Percentiles rank a stretch among this genome's conserved stretches.
Evolutionary conservation across 37 sponge, comb jelly and placozoan species (phyloP).

Genomic region (Spongilla lacustris): DNA sequence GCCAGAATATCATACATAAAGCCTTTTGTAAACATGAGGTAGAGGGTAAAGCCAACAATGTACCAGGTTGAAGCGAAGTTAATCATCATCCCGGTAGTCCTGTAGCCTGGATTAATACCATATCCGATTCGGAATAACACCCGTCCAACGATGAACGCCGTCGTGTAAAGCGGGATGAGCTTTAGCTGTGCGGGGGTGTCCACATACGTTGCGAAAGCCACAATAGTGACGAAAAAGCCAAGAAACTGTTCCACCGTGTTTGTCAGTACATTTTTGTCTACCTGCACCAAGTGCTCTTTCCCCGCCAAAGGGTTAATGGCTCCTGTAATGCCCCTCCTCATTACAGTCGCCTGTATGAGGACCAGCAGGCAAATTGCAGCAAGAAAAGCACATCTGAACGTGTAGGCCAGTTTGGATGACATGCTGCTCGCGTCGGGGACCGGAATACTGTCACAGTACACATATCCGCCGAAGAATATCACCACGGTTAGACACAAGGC

Average conservation of each 20-base stretch:
- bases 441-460: not conserved
- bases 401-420: not conserved
- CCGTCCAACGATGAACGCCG: slow-evolving; percentile 36
- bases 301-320: slow-evolving; percentile 46
- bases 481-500: not conserved
- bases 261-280: slow-evolving; percentile 35
- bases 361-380: not conserved
- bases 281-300: slow-evolving; percentile 44
- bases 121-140: slow-evolving; percentile 59
- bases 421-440: not conserved
- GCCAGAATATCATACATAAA: slow-evolving; percentile 17
- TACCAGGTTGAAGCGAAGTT: not conserved
- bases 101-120: slow-evolving; percentile 21
- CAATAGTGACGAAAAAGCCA: not conserved
- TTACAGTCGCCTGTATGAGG: not conserved
- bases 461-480: not conserved
- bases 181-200: slow-evolving; percentile 45
- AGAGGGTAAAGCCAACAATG: slow-evolving; percentile 14
- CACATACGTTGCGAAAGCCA: slow-evolving; percentile 16
- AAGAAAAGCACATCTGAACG: not conserved
- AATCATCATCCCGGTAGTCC: slow-evolving; percentile 31
- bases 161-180: slow-evolving; percentile 43
- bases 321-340: not conserved
- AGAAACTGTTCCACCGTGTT: slow-evolving; percentile 65
- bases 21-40: slow-evolving; percentile 42